Evolutionary conservation across 2,113 vertebrate species (phyloP).

Genomic region (Grallaria varia): DNA sequence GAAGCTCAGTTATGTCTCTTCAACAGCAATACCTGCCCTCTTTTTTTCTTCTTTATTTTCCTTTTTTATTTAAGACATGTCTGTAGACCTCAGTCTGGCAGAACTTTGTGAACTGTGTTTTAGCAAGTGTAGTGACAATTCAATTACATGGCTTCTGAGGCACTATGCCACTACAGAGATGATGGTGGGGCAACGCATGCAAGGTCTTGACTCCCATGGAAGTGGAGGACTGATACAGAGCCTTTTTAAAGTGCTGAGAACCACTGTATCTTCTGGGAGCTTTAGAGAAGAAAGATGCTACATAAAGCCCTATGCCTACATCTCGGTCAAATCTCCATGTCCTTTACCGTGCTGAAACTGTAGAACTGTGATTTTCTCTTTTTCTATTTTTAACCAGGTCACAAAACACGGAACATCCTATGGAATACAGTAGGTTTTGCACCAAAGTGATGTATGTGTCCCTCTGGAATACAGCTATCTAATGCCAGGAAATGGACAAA

Average conservation of each 20-base stretch:
- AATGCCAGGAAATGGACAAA: not conserved
- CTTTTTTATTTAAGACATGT: not conserved
- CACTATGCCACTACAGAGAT: too few relatives aligned
- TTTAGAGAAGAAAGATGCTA: not conserved
- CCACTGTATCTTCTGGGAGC: not conserved
- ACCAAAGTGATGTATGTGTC: not conserved
- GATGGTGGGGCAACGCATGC: too few relatives aligned
- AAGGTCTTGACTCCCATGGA: too few relatives aligned
- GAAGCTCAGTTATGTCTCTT: not conserved
- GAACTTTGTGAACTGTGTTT: not conserved
- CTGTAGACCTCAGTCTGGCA: not conserved
- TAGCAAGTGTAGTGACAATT: not conserved
- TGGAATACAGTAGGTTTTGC: not conserved
- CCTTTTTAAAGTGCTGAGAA: not conserved
- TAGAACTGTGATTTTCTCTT: not conserved
- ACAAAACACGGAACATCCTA: not conserved
- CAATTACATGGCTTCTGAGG: not conserved
- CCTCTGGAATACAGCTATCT: not conserved
- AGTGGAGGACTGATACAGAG: too few relatives aligned
- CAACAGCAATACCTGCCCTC: not conserved
- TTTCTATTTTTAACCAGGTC: not conserved
- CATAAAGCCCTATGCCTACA: not conserved
- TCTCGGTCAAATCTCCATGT: not conserved
- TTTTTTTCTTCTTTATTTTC: not conserved
- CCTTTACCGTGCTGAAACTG: not conserved